Conservation (phyloP, 2,113 vertebrate species). For the Odocoileus virginianus region DNA sequence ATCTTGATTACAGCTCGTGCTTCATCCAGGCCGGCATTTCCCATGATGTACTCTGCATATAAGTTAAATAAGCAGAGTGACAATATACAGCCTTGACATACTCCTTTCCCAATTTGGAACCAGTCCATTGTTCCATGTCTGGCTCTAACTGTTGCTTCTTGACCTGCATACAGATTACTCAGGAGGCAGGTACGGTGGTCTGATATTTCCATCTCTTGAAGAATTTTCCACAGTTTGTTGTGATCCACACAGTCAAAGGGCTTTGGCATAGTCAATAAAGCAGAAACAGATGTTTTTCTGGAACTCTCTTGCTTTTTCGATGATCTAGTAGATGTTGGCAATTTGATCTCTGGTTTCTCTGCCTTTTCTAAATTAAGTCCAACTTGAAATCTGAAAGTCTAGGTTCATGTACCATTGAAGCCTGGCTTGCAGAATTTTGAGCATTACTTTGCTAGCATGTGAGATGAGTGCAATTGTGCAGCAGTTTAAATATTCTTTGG, state of each 20-base stretch:
- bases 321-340: neutral
- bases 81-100: neutral
- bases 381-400: neutral
- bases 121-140: fast-evolving
- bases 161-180: neutral
- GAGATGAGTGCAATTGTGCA: neutral
- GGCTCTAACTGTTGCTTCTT: neutral
- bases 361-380: neutral
- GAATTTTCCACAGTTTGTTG: neutral
- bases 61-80: neutral
- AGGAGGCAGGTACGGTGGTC: neutral
- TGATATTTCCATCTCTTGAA: neutral
- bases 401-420: neutral
- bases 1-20: neutral
- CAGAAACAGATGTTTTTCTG: neutral
- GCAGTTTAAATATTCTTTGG: neutral
- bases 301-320: neutral
- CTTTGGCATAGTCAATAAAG: neutral
- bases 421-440: neutral
- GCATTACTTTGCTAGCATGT: neutral
- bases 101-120: neutral
- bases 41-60: neutral
- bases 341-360: neutral
- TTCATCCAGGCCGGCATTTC: neutral
- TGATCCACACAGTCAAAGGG: neutral